A percentile compares a stretch with the other conserved stretches of the same genome.
phyloP scores from a whole-genome alignment of 2,888 invertebrate genomes.

The Portevinia maculata region DNA sequence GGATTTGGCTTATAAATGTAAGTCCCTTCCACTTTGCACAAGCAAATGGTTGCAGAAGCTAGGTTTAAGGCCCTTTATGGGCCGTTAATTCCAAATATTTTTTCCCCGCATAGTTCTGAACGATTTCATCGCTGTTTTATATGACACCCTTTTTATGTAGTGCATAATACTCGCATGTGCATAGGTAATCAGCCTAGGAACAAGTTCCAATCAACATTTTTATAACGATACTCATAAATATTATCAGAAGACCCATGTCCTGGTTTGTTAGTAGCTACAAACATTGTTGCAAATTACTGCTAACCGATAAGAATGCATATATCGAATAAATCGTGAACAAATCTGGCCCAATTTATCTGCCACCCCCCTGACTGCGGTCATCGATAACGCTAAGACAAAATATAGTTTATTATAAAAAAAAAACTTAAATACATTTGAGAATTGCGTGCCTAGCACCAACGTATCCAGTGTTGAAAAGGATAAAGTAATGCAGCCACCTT shows the following conservation, averaged over 20 bases:
- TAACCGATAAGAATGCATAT: slow-evolving; percentile 51
- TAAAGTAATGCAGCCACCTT: slow-evolving; percentile 13
- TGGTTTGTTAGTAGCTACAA: slow-evolving; percentile 32
- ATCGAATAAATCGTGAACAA: slow-evolving; percentile 4
- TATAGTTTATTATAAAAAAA: slow-evolving; percentile 50
- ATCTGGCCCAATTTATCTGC: slow-evolving; percentile 53
- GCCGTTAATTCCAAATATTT: too few relatives aligned
- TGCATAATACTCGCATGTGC: too few relatives aligned
- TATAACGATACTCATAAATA: not conserved
- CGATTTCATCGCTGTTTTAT: too few relatives aligned
- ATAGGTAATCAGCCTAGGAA: not conserved
- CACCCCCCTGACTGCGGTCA: slow-evolving; percentile 37
- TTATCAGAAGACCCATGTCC: slow-evolving; percentile 27
- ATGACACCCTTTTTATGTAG: too few relatives aligned
- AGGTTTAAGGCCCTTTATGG: too few relatives aligned
- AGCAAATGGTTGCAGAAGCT: too few relatives aligned
- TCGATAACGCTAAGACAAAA: slow-evolving; percentile 53
- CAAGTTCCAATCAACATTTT: not conserved
- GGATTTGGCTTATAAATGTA: too few relatives aligned
- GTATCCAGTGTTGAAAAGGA: not conserved
- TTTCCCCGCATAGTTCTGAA: too few relatives aligned
- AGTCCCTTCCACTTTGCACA: too few relatives aligned
- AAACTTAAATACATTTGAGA: slow-evolving; percentile 58
- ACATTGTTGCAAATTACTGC: slow-evolving; percentile 42
- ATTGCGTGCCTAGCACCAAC: slow-evolving; percentile 71